phyloP scores from a whole-genome alignment of 2,888 invertebrate species.

The Caenorhabditis virilis region DNA sequence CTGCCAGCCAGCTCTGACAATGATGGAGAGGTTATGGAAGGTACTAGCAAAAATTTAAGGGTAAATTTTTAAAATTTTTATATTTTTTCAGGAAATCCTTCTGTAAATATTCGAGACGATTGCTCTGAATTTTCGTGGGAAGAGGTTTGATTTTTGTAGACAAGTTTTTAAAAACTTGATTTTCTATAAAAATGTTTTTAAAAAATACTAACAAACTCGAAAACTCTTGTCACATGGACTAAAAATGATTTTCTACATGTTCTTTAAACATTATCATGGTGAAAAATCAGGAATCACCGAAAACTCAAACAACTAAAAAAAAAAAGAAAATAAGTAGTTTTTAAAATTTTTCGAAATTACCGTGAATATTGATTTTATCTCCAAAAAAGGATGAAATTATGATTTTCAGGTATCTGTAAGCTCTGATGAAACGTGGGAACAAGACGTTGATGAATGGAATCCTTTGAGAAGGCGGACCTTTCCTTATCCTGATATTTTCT shows the following conservation, averaged over 20 bases:
- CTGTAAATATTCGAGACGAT: no score
- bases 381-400: no score
- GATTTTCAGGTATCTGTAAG: not conserved
- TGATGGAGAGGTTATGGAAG: no score
- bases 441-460: not conserved
- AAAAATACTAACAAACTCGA: not conserved
- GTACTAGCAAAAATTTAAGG: no score
- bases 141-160: not conserved
- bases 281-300: no score
- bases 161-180: no score
- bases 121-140: not conserved
- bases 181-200: not conserved
- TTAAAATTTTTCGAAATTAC: no score
- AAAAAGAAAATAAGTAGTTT: not conserved
- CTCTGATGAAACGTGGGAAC: not conserved
- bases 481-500: not conserved
- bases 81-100: not conserved
- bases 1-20: no score
- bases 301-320: not conserved
- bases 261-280: no score
- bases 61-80: no score
- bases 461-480: not conserved
- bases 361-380: no score
- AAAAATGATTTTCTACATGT: not conserved
- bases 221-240: no score